Conservation (phyloP, 2,113 vertebrate genomes). For the Ranitomeya variabilis region DNA sequence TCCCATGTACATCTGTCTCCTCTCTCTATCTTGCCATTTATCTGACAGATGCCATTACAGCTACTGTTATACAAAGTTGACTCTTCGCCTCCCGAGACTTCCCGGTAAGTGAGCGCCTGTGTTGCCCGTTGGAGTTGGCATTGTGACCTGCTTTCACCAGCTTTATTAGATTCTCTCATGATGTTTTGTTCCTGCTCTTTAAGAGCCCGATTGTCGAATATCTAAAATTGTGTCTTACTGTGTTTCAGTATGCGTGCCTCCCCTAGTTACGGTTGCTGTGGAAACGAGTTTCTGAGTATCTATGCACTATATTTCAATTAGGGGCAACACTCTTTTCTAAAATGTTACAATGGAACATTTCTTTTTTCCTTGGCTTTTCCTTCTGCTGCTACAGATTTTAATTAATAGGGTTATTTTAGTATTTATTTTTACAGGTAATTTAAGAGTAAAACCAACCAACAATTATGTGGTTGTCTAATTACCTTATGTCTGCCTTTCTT, state of each 20-base stretch:
- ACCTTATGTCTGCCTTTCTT: neutral
- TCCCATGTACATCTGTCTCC: too few species aligned
- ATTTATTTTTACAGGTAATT: neutral
- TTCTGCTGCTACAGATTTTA: neutral
- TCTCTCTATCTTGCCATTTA: neutral
- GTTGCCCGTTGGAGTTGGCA: neutral
- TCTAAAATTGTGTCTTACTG: conserved; percentile 57
- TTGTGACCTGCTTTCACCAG: conserved; percentile 5
- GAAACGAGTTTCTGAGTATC: conserved; percentile 62
- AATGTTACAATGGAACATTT: conserved; percentile 13
- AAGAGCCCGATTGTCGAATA: conserved; percentile 62
- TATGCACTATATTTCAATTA: conserved; percentile 43
- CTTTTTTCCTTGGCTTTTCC: neutral
- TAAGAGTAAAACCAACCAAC: neutral
- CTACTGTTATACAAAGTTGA: neutral
- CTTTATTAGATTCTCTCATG: conserved; percentile 44
- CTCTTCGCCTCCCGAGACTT: conserved; percentile 15
- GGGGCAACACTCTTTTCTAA: neutral
- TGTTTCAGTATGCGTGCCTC: conserved; percentile 57
- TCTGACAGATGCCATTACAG: neutral
- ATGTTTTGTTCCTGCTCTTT: conserved; percentile 59
- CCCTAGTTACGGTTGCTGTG: conserved; percentile 69
- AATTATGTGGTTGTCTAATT: conserved; percentile 17
- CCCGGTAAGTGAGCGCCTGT: neutral
- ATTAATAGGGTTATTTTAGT: conserved; percentile 18